Conservation (phyloP, 2,888 invertebrate genomes). For the Himalopsyche tibetana region DNA sequence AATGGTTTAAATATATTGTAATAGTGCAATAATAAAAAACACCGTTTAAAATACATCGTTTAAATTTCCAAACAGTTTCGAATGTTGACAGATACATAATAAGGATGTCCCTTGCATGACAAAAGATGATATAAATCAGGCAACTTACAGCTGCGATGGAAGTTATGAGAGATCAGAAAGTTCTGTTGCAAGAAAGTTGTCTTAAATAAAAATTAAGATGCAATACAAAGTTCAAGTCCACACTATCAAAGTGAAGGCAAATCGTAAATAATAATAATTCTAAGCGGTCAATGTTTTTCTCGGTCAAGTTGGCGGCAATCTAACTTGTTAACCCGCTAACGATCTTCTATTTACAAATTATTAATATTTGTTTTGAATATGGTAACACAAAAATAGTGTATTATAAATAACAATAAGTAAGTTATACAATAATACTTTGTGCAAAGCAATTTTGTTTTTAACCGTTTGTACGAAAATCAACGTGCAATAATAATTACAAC, state of each 20-base stretch:
- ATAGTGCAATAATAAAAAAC: neutral
- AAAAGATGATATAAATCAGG: neutral
- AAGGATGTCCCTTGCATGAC: neutral
- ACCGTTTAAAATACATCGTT: neutral
- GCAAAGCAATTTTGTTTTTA: no score
- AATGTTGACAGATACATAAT: slow-evolving; percentile 19
- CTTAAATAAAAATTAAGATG: slow-evolving; percentile 39
- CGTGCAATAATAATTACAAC: no score
- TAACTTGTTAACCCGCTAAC: slow-evolving; percentile 11
- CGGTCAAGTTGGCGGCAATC: slow-evolving; percentile 32
- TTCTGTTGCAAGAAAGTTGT: slow-evolving; percentile 39
- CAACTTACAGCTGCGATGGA: neutral
- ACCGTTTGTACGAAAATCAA: no score
- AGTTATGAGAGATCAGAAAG: slow-evolving; percentile 31
- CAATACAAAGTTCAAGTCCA: slow-evolving; percentile 41
- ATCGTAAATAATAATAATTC: slow-evolving; percentile 29
- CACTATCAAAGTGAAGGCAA: slow-evolving; percentile 31
- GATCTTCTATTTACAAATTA: neutral
- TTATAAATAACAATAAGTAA: no score
- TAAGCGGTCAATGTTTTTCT: slow-evolving; percentile 28
- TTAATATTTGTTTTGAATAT: no score
- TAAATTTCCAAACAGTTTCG: neutral
- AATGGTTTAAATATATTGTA: no score
- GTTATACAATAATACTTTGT: no score
- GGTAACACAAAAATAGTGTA: no score